A percentile compares a stretch with the other conserved stretches of the same genome.
Conservation (phyloP, 37 sponge, comb jelly and placozoan genomes). For the Crambe crambe region DNA sequence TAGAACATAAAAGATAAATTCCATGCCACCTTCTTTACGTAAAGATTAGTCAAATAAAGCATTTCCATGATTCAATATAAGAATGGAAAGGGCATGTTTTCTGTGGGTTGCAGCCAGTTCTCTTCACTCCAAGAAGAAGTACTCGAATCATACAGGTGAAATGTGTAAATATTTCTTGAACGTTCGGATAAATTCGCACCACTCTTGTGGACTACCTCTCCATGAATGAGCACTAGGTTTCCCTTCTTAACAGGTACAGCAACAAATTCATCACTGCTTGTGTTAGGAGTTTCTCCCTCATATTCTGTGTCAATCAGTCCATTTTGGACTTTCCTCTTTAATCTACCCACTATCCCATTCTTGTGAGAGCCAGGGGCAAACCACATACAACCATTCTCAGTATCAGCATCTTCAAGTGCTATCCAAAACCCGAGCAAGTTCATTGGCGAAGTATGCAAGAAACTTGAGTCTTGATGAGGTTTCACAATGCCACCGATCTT, state of each 20-base stretch:
- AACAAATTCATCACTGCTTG: conserved; percentile 58
- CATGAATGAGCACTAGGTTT: conserved; percentile 89
- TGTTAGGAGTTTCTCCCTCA: conserved; percentile 48
- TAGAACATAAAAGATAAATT: background rate
- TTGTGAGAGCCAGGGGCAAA: conserved; percentile 92
- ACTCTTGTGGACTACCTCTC: conserved; percentile 94
- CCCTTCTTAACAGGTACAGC: conserved; percentile 79
- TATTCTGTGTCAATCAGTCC: conserved; percentile 20
- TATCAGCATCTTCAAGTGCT: conserved; percentile 92
- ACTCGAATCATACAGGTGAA: conserved; percentile 92
- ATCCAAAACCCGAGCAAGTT: conserved; percentile 91
- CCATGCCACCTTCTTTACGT: background rate
- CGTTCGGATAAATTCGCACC: conserved; percentile 62
- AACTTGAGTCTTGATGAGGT: conserved; percentile 91
- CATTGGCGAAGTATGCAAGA: conserved; percentile 88
- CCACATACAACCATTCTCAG: conserved; percentile 96
- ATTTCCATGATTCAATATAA: conserved; percentile 30
- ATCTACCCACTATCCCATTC: conserved; percentile 23
- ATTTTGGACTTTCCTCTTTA: conserved; percentile 45
- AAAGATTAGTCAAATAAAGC: background rate
- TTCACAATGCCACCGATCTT: conserved; percentile 72
- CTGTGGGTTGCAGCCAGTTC: conserved; percentile 95
- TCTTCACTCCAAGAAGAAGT: conserved; percentile 78
- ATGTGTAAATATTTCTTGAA: conserved; percentile 94
- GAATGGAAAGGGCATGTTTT: conserved; percentile 61